Evolutionary conservation across 2,113 vertebrate genomes (phyloP).

Genomic region (Prunella himalayana): DNA sequence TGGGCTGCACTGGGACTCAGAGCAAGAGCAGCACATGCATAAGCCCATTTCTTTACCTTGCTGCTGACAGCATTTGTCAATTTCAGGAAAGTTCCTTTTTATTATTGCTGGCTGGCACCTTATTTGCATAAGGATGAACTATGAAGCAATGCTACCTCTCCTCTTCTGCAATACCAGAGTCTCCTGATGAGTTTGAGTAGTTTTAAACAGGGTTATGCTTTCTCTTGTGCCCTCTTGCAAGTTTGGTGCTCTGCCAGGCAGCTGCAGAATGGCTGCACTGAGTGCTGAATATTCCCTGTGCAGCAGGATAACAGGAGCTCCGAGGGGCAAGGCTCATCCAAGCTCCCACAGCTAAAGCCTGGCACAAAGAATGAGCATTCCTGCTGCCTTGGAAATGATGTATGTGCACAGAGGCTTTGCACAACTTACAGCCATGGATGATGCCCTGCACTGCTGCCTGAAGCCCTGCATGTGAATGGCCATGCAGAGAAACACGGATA

Average conservation of each 20-base stretch:
- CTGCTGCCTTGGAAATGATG: conserved; percentile 12
- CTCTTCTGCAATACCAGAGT: neutral
- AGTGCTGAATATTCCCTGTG: neutral
- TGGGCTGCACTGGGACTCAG: neutral
- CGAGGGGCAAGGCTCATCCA: neutral
- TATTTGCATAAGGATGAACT: neutral
- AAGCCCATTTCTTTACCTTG: neutral
- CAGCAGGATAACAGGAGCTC: neutral
- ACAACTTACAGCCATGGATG: neutral
- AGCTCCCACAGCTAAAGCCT: neutral
- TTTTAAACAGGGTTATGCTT: neutral
- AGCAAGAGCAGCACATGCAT: neutral
- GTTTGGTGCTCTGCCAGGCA: conserved; percentile 1
- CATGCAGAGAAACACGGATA: neutral
- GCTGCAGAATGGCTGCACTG: neutral
- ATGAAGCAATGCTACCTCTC: neutral
- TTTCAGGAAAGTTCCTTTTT: neutral
- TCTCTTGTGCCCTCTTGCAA: neutral
- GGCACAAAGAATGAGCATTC: neutral
- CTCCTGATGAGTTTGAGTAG: neutral
- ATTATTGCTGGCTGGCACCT: neutral
- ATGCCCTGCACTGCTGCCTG: neutral
- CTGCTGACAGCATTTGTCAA: neutral
- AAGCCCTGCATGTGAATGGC: neutral
- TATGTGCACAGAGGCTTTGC: neutral